Percentiles rank a stretch among this genome's conserved stretches.
Evolutionary conservation across 2,888 invertebrate species (phyloP).

Genomic region (Pycnomerus fuliginosus): DNA sequence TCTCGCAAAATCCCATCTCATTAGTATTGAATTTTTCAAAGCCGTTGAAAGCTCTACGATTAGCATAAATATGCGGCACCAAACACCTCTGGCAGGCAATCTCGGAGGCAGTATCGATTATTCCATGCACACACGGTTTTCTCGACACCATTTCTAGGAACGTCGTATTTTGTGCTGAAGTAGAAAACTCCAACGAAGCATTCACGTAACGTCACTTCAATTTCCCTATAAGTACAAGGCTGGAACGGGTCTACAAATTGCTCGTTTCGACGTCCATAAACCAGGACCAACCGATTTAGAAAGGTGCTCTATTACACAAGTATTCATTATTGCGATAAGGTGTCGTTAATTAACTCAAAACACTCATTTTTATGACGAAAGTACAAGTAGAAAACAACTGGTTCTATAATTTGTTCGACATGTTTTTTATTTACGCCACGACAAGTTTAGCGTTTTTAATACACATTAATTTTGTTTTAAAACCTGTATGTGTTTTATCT

Average conservation of each 20-base stretch:
- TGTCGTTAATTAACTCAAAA: slow-evolving; percentile 18
- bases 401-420: slow-evolving; percentile 31
- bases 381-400: slow-evolving; percentile 26
- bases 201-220: slow-evolving; percentile 17
- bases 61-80: slow-evolving; percentile 26
- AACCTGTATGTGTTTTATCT: slow-evolving; percentile 10
- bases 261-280: slow-evolving; percentile 8
- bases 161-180: slow-evolving; percentile 18
- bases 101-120: slow-evolving; percentile 17
- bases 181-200: slow-evolving; percentile 19
- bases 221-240: slow-evolving; percentile 30
- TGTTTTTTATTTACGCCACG: slow-evolving; percentile 25
- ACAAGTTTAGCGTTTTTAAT: slow-evolving; percentile 21
- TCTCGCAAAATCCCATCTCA: slow-evolving; percentile 33
- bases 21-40: slow-evolving; percentile 38
- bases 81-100: slow-evolving; percentile 16
- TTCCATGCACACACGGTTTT: slow-evolving; percentile 15
- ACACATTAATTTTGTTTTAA: slow-evolving; percentile 10
- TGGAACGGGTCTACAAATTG: slow-evolving; percentile 32
- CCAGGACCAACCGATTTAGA: slow-evolving; percentile 5
- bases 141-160: slow-evolving; percentile 5
- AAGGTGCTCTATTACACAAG: slow-evolving; percentile 10
- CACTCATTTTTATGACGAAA: slow-evolving; percentile 22
- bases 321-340: slow-evolving; percentile 9
- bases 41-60: slow-evolving; percentile 29